A percentile compares a stretch with the other conserved stretches of the same genome.
phyloP scores from a whole-genome alignment of 2,888 invertebrate species.

The Drosophila tanythrix region DNA sequence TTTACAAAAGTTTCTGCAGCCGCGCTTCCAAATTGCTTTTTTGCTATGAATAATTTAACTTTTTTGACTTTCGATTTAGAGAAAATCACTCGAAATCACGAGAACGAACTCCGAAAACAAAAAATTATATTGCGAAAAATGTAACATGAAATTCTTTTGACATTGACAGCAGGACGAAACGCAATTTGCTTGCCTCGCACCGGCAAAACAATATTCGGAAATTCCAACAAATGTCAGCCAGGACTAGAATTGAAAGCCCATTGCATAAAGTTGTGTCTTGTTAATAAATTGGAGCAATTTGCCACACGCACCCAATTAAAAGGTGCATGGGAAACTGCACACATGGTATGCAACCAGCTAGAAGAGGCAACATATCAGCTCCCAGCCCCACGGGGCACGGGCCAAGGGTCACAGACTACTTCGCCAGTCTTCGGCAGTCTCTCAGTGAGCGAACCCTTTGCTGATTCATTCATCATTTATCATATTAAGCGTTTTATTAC shows the following conservation, averaged over 20 bases:
- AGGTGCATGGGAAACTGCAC: constrained; percentile 66
- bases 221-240: constrained; percentile 51
- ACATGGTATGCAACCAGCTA: constrained; percentile 44
- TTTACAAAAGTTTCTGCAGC: constrained; percentile 64
- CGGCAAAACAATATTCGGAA: constrained; percentile 12
- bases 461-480: constrained; percentile 81
- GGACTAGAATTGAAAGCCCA: constrained; percentile 30
- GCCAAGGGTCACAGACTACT: constrained; percentile 10
- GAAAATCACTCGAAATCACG: constrained; percentile 64
- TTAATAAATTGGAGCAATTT: constrained; percentile 76
- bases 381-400: neutral
- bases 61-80: constrained; percentile 77
- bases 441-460: constrained; percentile 63
- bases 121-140: constrained; percentile 2
- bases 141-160: constrained; percentile 67
- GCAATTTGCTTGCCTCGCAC: constrained; percentile 53
- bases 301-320: constrained; percentile 71
- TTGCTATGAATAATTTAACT: constrained; percentile 78
- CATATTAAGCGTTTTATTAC: constrained; percentile 84
- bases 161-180: constrained; percentile 75
- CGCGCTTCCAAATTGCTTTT: constrained; percentile 69
- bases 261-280: constrained; percentile 52
- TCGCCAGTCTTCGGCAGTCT: neutral
- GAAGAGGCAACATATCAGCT: constrained; percentile 1
- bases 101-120: constrained; percentile 24